Conservation (phyloP, 2,888 invertebrate species). For the Theristus sp. region DNA sequence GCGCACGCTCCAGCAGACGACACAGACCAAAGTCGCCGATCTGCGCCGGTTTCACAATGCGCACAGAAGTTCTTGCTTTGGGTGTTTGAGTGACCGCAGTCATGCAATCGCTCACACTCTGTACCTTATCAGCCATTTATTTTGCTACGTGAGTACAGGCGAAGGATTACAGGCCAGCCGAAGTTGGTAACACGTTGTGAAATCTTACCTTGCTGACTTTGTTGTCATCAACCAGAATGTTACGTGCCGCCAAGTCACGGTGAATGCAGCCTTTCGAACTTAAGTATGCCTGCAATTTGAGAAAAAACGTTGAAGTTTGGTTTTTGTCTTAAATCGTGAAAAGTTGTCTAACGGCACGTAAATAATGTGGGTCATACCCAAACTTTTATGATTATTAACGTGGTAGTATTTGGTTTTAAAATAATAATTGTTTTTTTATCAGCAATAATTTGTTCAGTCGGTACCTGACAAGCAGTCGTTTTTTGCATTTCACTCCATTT, state of each 20-base stretch:
- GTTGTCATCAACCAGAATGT: neutral
- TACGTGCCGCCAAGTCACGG: slow-evolving; percentile 1
- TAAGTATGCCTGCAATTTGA: neutral
- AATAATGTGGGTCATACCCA: too few relatives aligned
- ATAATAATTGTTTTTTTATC: too few relatives aligned
- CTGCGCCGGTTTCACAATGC: neutral
- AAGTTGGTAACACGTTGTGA: too few relatives aligned
- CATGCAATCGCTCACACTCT: neutral
- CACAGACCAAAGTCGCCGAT: slow-evolving; percentile 4
- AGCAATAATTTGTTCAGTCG: too few relatives aligned
- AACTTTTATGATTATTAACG: too few relatives aligned
- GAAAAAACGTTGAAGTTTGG: too few relatives aligned
- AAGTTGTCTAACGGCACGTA: too few relatives aligned
- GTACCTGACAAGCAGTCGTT: too few relatives aligned
- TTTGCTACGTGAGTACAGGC: neutral
- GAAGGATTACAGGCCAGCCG: too few relatives aligned
- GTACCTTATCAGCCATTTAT: neutral
- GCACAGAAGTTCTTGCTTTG: neutral
- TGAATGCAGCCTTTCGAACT: neutral
- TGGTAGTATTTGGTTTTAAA: too few relatives aligned
- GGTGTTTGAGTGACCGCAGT: neutral
- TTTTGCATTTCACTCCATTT: too few relatives aligned
- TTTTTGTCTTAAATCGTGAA: too few relatives aligned
- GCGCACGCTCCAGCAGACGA: neutral
- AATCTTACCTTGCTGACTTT: neutral